These are phyloP conservation scores for Psittacula cyanocephala DNA, from an alignment of 2,113 vertebrate species.

Conservation along the genomic window DNA sequence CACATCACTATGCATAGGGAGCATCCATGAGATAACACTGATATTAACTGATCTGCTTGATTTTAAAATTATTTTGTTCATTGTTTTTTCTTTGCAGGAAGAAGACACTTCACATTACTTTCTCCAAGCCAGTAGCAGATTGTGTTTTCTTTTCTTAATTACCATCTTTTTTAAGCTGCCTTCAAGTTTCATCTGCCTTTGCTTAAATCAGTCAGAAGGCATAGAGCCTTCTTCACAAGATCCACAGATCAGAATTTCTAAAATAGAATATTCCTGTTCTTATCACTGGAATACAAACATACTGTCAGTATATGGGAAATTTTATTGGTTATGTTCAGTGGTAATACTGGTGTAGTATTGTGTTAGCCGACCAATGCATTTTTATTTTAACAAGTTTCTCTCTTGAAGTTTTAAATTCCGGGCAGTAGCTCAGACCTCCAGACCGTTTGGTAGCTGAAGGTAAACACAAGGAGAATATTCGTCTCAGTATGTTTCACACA, in stretches of 20 bases:
- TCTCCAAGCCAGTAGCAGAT: not conserved
- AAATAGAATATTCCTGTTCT: not conserved
- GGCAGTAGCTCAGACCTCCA: not conserved
- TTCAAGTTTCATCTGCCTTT: not conserved
- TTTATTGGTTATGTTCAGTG: not conserved
- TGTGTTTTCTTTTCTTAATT: not conserved
- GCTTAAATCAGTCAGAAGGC: not conserved
- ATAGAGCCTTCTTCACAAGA: not conserved
- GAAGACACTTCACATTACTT: not conserved
- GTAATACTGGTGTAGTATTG: not conserved
- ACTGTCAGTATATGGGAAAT: not conserved
- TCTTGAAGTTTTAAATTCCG: not conserved
- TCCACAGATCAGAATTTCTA: not conserved
- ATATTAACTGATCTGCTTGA: not conserved
- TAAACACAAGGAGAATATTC: not conserved
- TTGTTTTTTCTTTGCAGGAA: not conserved
- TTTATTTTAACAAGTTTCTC: not conserved
- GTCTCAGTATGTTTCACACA: not conserved
- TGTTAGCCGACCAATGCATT: not conserved
- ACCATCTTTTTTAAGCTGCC: not conserved
- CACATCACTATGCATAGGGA: not conserved
- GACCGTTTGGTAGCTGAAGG: not conserved
- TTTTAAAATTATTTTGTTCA: not conserved
- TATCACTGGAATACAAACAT: not conserved
- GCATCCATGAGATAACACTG: not conserved